Conservation (phyloP, 2,113 vertebrate species). For the Dinomys branickii region DNA sequence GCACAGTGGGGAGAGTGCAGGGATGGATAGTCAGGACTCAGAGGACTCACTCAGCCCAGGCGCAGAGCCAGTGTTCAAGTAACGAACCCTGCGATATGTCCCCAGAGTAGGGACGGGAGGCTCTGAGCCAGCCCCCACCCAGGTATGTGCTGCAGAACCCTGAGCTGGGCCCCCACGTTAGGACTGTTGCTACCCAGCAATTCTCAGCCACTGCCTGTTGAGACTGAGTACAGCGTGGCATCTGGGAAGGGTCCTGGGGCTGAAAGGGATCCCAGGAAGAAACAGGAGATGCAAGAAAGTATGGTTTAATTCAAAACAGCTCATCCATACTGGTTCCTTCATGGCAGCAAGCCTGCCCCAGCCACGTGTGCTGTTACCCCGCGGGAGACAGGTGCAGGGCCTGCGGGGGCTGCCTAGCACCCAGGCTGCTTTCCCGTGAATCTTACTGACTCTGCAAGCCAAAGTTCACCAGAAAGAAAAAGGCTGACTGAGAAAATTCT, state of each 20-base stretch:
- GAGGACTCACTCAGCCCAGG: neutral
- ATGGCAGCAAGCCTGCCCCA: neutral
- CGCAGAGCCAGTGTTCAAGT: neutral
- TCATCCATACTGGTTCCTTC: neutral
- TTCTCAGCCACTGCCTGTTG: neutral
- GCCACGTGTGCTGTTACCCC: neutral
- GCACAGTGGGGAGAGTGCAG: neutral
- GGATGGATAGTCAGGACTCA: neutral
- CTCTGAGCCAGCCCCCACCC: neutral
- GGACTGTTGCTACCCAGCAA: neutral
- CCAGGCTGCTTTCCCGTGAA: neutral
- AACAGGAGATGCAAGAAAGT: neutral
- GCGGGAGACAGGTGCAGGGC: neutral
- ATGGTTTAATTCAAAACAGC: neutral
- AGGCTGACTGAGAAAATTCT: neutral
- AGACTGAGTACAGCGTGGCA: neutral
- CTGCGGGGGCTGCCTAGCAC: neutral
- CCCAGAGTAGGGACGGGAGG: neutral
- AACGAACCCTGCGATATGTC: neutral
- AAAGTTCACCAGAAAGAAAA: slow-evolving; percentile 17
- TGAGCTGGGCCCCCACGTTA: neutral
- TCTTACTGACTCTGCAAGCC: slow-evolving; percentile 17
- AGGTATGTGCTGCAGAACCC: neutral
- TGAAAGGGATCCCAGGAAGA: neutral
- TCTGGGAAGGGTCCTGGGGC: neutral